phyloP scores from a whole-genome alignment of 2,797 vertebrate genomes.

The Acridotheres tristis region DNA sequence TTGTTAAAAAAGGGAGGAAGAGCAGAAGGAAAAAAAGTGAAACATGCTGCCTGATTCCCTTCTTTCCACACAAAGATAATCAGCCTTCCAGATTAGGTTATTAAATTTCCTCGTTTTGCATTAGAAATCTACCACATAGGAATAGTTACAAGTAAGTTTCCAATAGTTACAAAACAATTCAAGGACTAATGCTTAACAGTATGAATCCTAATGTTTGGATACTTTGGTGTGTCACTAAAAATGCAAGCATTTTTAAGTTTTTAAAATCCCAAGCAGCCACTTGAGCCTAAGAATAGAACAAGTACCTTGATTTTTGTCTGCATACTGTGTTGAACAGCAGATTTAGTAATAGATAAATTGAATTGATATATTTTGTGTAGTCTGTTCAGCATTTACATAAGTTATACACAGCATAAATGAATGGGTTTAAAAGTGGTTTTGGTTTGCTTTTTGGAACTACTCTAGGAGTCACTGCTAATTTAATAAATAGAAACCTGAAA shows the following conservation, averaged over 20 bases:
- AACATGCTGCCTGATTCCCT: neutral
- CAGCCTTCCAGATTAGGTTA: neutral
- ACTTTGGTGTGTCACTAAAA: neutral
- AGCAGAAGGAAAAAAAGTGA: neutral
- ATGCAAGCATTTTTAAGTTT: neutral
- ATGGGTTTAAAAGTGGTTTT: neutral
- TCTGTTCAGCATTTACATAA: neutral
- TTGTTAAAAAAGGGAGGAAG: neutral
- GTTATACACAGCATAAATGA: neutral
- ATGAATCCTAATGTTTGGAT: neutral
- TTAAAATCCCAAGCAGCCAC: neutral
- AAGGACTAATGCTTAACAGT: neutral
- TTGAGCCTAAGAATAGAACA: neutral
- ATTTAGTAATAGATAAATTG: neutral
- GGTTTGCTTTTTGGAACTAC: neutral
- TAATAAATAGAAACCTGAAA: neutral
- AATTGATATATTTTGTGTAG: neutral
- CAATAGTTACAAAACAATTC: neutral
- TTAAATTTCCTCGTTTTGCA: neutral
- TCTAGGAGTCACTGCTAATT: neutral
- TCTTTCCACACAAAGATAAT: neutral
- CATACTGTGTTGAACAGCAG: neutral
- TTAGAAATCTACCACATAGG: neutral
- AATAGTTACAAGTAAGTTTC: neutral
- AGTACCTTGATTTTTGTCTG: neutral